These are phyloP conservation scores for Leucophora obtusa DNA, from an alignment of 2,888 invertebrate genomes.

Conservation along the genomic window DNA sequence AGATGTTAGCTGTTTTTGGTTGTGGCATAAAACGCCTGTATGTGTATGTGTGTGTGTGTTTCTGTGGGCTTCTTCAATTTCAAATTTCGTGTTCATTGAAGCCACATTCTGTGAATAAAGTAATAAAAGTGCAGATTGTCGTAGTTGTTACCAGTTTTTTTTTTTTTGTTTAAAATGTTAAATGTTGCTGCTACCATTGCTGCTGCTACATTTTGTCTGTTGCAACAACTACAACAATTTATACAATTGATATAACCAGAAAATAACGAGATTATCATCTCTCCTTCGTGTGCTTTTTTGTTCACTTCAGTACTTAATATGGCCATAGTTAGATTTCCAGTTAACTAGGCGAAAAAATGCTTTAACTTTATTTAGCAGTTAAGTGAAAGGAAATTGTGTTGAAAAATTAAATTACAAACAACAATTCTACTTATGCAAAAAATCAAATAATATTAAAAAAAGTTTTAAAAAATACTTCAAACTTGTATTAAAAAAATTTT, in stretches of 20 bases:
- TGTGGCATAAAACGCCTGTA: constrained; percentile 19
- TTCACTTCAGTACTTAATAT: constrained; percentile 30
- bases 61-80: constrained; percentile 43
- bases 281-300: constrained; percentile 25
- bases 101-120: constrained; percentile 10
- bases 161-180: constrained; percentile 36
- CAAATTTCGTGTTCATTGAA: constrained; percentile 32
- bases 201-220: neutral
- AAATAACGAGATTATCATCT: constrained; percentile 41
- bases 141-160: constrained; percentile 42
- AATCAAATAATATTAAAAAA: neutral
- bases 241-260: constrained; percentile 9
- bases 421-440: neutral
- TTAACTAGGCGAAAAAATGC: constrained; percentile 12
- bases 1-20: constrained; percentile 12
- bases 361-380: neutral
- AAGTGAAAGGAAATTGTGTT: constrained; percentile 46
- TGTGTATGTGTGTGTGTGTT: constrained; percentile 6
- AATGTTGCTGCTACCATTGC: neutral
- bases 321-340: constrained; percentile 48
- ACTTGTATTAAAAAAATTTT: neutral
- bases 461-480: neutral
- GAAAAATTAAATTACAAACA: constrained; percentile 26
- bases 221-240: constrained; percentile 14
- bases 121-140: constrained; percentile 34